These are phyloP conservation scores for Colletes collaris DNA, from an alignment of 2,888 invertebrate species.

Conservation along the genomic window DNA sequence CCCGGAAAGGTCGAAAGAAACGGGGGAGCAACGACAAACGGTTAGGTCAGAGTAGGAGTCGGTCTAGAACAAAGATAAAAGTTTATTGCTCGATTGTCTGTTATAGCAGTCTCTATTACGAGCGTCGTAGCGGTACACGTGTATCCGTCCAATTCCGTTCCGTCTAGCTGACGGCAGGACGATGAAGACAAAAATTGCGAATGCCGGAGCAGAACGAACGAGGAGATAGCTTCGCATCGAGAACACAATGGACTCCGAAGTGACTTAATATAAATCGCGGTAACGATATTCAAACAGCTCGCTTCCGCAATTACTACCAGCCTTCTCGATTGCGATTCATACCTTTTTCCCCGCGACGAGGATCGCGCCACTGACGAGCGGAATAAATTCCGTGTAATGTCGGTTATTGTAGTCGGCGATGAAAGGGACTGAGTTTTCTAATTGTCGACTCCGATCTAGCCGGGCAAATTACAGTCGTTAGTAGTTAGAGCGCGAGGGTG, in stretches of 20 bases:
- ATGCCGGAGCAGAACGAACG: constrained; percentile 15
- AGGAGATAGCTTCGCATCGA: constrained; percentile 6
- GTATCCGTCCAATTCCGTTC: constrained; percentile 60
- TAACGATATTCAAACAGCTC: constrained; percentile 58
- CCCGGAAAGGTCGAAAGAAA: not conserved
- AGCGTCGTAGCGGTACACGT: constrained; percentile 49
- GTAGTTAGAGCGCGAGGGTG: not conserved
- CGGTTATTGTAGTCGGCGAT: constrained; percentile 39
- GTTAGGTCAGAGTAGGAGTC: constrained; percentile 1
- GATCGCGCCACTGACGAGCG: constrained; percentile 25
- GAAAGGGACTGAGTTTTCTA: constrained; percentile 32
- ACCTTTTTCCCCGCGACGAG: not conserved
- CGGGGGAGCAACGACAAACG: not conserved
- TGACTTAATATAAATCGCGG: constrained; percentile 62
- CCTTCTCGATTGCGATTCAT: constrained; percentile 47
- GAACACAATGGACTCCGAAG: constrained; percentile 42
- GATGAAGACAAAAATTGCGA: constrained; percentile 33
- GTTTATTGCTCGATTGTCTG: constrained; percentile 35
- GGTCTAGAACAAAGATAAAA: constrained; percentile 51
- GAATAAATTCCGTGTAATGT: constrained; percentile 49
- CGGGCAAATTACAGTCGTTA: not conserved
- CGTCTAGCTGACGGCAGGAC: constrained; percentile 3
- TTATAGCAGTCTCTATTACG: constrained; percentile 31
- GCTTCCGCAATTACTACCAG: constrained; percentile 53
- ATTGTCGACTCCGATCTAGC: constrained; percentile 18